Base-by-base conservation (phyloP, 92 coral and sea anemone genomes). In the Zoanthus solanderi region DNA sequence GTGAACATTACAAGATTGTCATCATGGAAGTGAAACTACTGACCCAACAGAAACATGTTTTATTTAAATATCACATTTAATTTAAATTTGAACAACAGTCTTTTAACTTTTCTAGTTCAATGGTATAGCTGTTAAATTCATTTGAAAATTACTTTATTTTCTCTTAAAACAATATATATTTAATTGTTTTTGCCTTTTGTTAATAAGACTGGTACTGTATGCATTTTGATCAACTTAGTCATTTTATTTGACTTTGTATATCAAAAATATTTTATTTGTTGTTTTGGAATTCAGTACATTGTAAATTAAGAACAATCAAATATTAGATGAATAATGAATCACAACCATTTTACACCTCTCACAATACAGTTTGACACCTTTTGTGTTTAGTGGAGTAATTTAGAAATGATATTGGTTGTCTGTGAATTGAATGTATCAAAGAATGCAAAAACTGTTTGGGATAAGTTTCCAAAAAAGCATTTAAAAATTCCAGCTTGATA, bases 371-470 rank as follows among this genome's bases (percentile, higher is more conserved):
- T 69, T 69, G 74, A 69, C 74, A 69, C 74, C 45, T 69, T 69
- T 29, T 69, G 74, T 69, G 74, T 69, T 69, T 28, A 69, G 17
- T 69, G 74, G 45, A 69, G 74, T 69, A 42, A 69, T 69, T 69
- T 30, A 31, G 12, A 30, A 18, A 12, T 9, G 17, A 69, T 69
- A 69, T 69, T 69, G 74, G 1, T 11, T 16, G 11, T 29, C 8
- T 69, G 37, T 42, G 8, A 68, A 23, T 13, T 60, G n/a, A 63
- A 16, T n/a, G 32, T 63, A 17, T 23, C 7, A 63, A 28, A 63
- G 9, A 63, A 63, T 63, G 28, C n/a, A 17, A n/a, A 6, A 63
- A 17, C 31, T 63, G 69, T 8, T 5, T 63, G 65, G 17, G 1
- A 14, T 58, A 14, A 58, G 65, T 14, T 14, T 14, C 16, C 31